A percentile compares a stretch with the other conserved stretches of the same genome.
These are phyloP conservation scores for Amblyteles armatorius DNA, from an alignment of 2,888 invertebrate genomes.

Conservation along the genomic window DNA sequence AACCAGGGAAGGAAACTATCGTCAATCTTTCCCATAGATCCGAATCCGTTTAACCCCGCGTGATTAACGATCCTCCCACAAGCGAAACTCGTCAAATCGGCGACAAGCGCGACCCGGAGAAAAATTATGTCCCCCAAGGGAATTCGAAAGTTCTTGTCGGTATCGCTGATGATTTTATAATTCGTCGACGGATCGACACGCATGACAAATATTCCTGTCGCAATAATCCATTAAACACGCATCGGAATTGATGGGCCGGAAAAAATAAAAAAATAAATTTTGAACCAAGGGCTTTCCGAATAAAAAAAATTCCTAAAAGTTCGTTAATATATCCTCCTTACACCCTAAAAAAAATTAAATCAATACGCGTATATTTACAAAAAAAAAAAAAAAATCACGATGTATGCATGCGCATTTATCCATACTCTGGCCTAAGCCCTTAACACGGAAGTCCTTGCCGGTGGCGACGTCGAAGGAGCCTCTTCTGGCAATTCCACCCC, in stretches of 20 bases:
- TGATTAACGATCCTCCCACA: constrained; percentile 32
- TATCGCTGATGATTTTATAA: constrained; percentile 51
- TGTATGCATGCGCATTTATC: too few relatives aligned
- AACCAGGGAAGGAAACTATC: neutral
- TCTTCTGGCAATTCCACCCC: too few relatives aligned
- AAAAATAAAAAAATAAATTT: neutral
- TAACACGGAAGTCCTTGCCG: too few relatives aligned
- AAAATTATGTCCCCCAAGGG: constrained; percentile 32
- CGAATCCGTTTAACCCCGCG: neutral
- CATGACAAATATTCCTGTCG: neutral
- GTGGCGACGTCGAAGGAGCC: too few relatives aligned
- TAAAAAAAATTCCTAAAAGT: too few relatives aligned
- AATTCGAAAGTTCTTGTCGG: constrained; percentile 17
- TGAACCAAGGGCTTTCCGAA: too few relatives aligned
- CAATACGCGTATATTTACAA: too few relatives aligned
- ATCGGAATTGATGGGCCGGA: neutral
- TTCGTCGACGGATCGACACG: neutral
- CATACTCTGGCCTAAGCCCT: too few relatives aligned
- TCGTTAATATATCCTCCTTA: too few relatives aligned
- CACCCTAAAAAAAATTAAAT: too few relatives aligned
- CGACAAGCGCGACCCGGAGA: neutral
- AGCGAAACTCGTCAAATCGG: neutral
- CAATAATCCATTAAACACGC: neutral
- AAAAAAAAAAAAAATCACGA: too few relatives aligned
- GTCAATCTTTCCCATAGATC: constrained; percentile 23